A percentile compares a stretch with the other conserved stretches of the same genome.
These are phyloP conservation scores for Helleia helle DNA, from an alignment of 2,888 invertebrate species.

Conservation along the genomic window DNA sequence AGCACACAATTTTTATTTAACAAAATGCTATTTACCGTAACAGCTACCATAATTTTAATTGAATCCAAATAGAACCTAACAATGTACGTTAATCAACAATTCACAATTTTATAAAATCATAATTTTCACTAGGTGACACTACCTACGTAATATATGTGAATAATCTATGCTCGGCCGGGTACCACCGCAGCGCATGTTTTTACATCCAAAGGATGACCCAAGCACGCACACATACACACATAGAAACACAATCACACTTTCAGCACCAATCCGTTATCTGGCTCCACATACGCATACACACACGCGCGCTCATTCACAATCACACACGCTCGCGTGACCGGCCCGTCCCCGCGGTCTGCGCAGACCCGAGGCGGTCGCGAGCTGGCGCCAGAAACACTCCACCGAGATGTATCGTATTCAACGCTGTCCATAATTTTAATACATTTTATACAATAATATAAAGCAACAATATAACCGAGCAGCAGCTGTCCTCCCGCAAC, in stretches of 20 bases:
- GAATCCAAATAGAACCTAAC: neutral
- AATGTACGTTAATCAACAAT: neutral
- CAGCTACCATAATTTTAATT: neutral
- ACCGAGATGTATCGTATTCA: neutral
- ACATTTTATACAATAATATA: neutral
- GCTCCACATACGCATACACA: neutral
- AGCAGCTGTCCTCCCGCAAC: neutral
- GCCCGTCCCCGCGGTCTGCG: too few relatives aligned
- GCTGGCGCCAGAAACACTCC: constrained; percentile 1
- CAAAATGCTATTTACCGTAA: neutral
- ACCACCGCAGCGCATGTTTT: neutral
- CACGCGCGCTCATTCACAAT: neutral
- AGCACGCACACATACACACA: neutral
- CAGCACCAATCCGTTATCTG: constrained; percentile 1
- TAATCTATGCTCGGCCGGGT: too few relatives aligned
- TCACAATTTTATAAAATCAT: neutral
- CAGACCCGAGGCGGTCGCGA: neutral
- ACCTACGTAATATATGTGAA: neutral
- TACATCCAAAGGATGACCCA: constrained; percentile 6
- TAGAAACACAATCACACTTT: neutral
- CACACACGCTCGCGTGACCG: too few relatives aligned
- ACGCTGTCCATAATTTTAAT: constrained; percentile 4
- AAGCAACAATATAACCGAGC: neutral
- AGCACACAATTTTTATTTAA: neutral
- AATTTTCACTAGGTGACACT: neutral